Evolutionary conservation across 37 sponge, comb jelly and placozoan genomes (phyloP).

Genomic region (Corticium candelabrum): DNA sequence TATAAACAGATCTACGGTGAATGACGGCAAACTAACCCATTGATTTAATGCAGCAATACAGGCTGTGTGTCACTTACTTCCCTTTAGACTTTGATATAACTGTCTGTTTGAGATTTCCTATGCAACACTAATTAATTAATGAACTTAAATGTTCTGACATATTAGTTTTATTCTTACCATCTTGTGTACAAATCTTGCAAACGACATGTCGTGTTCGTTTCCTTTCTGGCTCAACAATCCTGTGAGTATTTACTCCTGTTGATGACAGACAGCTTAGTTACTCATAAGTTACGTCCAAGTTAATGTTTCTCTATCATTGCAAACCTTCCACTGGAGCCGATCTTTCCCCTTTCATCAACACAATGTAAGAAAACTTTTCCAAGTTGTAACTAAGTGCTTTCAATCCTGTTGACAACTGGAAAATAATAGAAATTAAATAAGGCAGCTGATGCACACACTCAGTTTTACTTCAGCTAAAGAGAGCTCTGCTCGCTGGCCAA

Average conservation of each 20-base stretch:
- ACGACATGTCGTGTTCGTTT: slow-evolving; percentile 60
- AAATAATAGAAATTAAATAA: no score
- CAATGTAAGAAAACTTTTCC: slow-evolving; percentile 60
- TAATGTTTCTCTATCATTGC: slow-evolving; percentile 5
- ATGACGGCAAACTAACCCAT: neutral
- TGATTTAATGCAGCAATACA: neutral
- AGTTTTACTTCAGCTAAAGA: slow-evolving; percentile 43
- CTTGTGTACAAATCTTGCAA: slow-evolving; percentile 48
- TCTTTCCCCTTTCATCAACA: slow-evolving; percentile 47
- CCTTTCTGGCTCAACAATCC: slow-evolving; percentile 33
- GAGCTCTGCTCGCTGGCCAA: slow-evolving; percentile 67
- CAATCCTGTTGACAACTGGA: slow-evolving; percentile 18
- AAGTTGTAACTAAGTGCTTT: slow-evolving; percentile 31
- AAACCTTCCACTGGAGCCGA: slow-evolving; percentile 15
- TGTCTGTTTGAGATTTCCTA: neutral
- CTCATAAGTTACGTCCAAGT: neutral
- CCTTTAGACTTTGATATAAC: slow-evolving; percentile 28
- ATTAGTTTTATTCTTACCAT: slow-evolving; percentile 26
- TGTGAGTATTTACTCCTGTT: neutral
- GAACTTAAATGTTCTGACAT: neutral
- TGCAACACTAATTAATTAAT: no score
- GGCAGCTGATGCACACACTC: no score
- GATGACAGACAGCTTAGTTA: neutral
- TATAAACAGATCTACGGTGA: slow-evolving; percentile 6
- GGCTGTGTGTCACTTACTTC: slow-evolving; percentile 9